Base-by-base conservation (phyloP, 2,113 vertebrate genomes). In the Caracal caracal region DNA sequence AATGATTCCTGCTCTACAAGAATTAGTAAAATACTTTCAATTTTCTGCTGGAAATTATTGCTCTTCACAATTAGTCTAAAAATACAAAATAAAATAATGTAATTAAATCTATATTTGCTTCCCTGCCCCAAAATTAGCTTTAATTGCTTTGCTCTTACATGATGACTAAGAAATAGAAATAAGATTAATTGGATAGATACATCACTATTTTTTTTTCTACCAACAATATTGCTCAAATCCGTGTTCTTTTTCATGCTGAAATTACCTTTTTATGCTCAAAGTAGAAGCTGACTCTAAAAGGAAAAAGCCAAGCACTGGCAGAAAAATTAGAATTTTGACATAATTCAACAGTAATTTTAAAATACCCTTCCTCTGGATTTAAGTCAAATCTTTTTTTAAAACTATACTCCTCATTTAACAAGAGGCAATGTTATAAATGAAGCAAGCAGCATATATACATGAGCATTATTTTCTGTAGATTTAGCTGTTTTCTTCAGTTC, bases 341-440 rank as follows among this genome's bases (percentile, higher is more conserved):
- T 88, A 97, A 87, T 75, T 97, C 87, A 97, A 98, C 68, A 97
- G 79, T 17, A 88, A 93, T 91, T 90, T 79, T 10, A 84, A 92
- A 93, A 93, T 80, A 96, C 1, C 37, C 3, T 96, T 93, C 15
- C 22, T 96, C 51, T 94, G 71, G 68, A 92, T 75, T 94, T 91
- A 95, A 93, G 37, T 87, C 22, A 94, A 94, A 66, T 81, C 49
- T 51, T 94, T 91, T 87, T 92, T 53, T 40, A 96, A 96, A 90
- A 93, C 9, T 35, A 5, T 26, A 83, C 47, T 78, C 33, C 28
- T 63, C 49, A 83, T 66, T 94, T 92, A 87, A 85, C 3, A 91
- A 92, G 40, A 92, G 17, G 61, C 15, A 70, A 93, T 85, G 16
- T 75, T 70, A 93, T 33, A 88, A 84, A 83, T 75, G 26, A 95